A percentile compares a stretch with the other conserved stretches of the same genome.
phyloP scores from a whole-genome alignment of 2,797 vertebrate species.

The Silurus aristotelis region DNA sequence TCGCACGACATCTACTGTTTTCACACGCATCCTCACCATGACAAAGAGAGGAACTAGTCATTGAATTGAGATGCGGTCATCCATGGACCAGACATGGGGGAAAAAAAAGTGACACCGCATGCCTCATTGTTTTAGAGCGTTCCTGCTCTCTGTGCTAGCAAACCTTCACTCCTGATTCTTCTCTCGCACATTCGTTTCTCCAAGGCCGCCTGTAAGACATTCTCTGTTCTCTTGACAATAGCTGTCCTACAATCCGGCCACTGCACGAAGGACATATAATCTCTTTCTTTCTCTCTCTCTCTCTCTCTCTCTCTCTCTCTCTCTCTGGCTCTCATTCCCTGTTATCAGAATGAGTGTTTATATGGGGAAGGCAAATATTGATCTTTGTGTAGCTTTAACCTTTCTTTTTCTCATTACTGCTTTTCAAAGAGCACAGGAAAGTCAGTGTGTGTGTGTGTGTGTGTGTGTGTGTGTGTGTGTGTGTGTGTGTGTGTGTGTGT shows the following conservation, averaged over 20 bases:
- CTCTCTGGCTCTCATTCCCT: neutral
- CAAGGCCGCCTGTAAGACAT: conserved; percentile 45
- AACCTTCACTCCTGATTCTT: conserved; percentile 13
- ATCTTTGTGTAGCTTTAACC: conserved; percentile 50
- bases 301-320: conserved; percentile 5
- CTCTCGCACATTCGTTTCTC: conserved; percentile 19
- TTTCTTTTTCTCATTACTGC: conserved; percentile 51
- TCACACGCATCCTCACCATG: neutral
- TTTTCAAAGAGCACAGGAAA: conserved; percentile 39
- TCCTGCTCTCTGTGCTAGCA: conserved; percentile 9
- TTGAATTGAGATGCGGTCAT: neutral
- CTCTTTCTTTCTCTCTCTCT: neutral
- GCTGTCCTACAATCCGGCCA: conserved; percentile 41
- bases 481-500: neutral
- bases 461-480: neutral
- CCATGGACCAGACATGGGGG: neutral
- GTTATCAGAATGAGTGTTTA: conserved; percentile 49
- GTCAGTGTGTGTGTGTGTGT: conserved; percentile 33
- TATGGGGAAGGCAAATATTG: conserved; percentile 56
- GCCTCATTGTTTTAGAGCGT: conserved; percentile 1
- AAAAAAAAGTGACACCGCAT: neutral
- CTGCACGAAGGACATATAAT: conserved; percentile 44
- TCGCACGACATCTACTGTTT: conserved; percentile 2
- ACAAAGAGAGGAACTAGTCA: conserved; percentile 10
- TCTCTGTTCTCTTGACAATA: conserved; percentile 35